phyloP scores from a whole-genome alignment of 1,140 invertebrate species.

The Colletes latitarsis region DNA sequence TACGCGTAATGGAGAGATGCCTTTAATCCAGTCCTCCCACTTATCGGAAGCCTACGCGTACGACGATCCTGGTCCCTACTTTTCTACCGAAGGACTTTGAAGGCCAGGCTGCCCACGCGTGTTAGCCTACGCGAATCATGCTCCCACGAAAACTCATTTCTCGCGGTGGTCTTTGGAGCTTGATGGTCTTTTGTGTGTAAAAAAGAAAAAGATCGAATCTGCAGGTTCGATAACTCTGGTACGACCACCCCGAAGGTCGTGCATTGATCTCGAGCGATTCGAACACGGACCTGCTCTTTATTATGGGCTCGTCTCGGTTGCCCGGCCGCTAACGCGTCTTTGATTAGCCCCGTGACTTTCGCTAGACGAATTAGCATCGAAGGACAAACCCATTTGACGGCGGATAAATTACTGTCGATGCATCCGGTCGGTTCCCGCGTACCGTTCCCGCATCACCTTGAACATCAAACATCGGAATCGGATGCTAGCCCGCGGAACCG shows the following conservation, averaged over 20 bases:
- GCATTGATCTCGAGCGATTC: constrained; percentile 47
- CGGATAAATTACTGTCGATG: constrained; percentile 56
- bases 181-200: not conserved
- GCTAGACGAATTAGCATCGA: constrained; percentile 58
- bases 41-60: constrained; percentile 51
- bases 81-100: constrained; percentile 67
- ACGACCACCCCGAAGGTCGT: constrained; percentile 36
- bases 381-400: constrained; percentile 52
- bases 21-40: constrained; percentile 61
- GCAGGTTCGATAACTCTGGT: not conserved
- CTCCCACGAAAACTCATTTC: constrained; percentile 14
- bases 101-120: constrained; percentile 63
- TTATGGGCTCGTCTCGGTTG: constrained; percentile 3
- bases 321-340: constrained; percentile 19
- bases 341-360: constrained; percentile 51
- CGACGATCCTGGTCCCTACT: constrained; percentile 47
- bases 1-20: constrained; percentile 48
- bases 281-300: not conserved
- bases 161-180: not conserved
- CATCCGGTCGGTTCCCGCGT: constrained; percentile 50
- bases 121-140: constrained; percentile 50
- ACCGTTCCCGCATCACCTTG: constrained; percentile 51
- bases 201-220: constrained; percentile 9
- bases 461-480: constrained; percentile 44
- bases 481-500: constrained; percentile 22